Evolutionary conservation across 2,113 vertebrate species (phyloP), one percentile per base, ranked within the genome.

Genomic region (Azemiops feae): DNA sequence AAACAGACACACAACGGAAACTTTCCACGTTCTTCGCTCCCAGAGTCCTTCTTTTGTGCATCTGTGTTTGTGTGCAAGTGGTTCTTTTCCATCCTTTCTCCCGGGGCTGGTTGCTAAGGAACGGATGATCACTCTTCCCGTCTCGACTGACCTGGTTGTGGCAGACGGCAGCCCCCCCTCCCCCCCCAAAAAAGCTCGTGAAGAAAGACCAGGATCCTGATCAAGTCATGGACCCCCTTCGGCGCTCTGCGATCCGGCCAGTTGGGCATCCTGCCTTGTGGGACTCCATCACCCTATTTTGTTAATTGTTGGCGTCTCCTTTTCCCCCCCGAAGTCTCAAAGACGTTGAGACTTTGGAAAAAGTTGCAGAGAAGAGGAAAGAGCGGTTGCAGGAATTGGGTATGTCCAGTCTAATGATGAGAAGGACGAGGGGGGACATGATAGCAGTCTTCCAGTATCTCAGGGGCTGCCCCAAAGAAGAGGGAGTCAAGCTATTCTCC

Each of bases 41-140:
- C 97, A 96, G 96, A 96, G 97, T 96, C 91, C 87, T 58, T 23
- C 43, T 43, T 43, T 43, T 47, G 47, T 7, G 47, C 5, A 5
- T 47, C 5, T 47, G 57, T 27, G 7, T 10, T 2, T 4, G 25
- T 12, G 27, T 30, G 27, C 9, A 30, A 97, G 95, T 94, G 5
- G 9, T 39, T 60, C 95, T 96, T 97, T 97, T 97, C 97, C 96
- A 97, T 97, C 97, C 96, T 96, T 97, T 96, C 96, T 97, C 97
- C 97, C 96, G 97, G 97, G 97, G 96, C 93, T 96, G 96, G 97
- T 98, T 98, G 98, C 97, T 98, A 98, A 97, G 97, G 98, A 96
- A 98, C 97, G 43, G 12, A 54, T 95, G 96, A 97, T 97, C 97
- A 96, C 97, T 97, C 97, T 96, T 97, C 96, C 95, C 97, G n/a